These are phyloP conservation scores for Suricata suricatta DNA, from an alignment of 2,113 vertebrate genomes.

Conservation along the genomic window DNA sequence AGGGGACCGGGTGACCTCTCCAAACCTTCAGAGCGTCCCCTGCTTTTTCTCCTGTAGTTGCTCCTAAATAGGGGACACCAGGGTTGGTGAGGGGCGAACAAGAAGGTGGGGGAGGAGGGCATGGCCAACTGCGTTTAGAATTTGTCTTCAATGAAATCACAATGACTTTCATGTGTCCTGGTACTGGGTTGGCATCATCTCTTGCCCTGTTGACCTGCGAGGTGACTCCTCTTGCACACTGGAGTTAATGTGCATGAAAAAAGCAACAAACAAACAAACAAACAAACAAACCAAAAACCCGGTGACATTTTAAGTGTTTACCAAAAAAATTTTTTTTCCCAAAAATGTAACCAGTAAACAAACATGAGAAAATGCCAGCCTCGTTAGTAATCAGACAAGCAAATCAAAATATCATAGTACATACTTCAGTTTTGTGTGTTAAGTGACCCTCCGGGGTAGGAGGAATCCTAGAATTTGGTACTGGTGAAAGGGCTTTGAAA, in stretches of 20 bases:
- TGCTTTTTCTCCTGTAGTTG: neutral
- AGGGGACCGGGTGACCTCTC: neutral
- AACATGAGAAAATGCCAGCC: neutral
- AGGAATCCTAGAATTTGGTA: neutral
- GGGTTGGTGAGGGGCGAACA: neutral
- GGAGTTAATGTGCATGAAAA: neutral
- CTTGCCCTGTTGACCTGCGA: neutral
- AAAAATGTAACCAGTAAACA: constrained; percentile 19
- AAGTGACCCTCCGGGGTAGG: neutral
- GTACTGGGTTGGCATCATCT: neutral
- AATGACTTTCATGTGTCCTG: neutral
- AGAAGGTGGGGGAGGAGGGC: neutral
- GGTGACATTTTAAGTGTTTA: constrained; percentile 17
- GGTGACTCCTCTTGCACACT: neutral
- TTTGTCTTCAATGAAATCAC: neutral
- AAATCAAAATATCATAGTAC: neutral
- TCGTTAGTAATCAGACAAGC: neutral
- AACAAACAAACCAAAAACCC: neutral
- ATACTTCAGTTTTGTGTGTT: neutral
- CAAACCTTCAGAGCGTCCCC: neutral
- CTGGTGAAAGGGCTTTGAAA: neutral
- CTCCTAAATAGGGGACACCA: neutral
- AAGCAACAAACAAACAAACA: neutral
- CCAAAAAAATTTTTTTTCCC: neutral
- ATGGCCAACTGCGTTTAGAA: neutral